A percentile compares a stretch with the other conserved stretches of the same genome.
Conservation (phyloP, 2,888 invertebrate genomes). For the Drosophila quasianomalipes region DNA sequence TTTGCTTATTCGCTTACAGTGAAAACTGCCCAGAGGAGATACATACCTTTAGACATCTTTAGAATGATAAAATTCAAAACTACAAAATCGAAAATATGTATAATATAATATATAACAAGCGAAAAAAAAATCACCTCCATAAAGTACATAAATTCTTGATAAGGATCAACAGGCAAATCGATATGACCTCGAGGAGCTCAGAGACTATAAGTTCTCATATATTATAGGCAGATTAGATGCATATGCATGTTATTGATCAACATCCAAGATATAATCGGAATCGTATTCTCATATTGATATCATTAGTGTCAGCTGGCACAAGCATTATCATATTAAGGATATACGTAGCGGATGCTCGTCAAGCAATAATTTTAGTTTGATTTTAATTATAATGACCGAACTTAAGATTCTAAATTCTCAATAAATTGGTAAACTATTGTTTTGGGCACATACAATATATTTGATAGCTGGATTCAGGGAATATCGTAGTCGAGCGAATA, state of each 20-base stretch:
- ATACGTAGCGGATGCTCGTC: too few species aligned
- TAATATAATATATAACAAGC: too few species aligned
- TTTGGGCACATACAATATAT: neutral
- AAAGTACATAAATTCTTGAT: too few species aligned
- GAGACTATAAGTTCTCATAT: neutral
- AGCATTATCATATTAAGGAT: neutral
- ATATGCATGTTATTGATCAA: neutral
- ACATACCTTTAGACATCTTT: neutral
- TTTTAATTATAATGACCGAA: too few species aligned
- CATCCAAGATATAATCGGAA: too few species aligned
- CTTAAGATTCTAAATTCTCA: too few species aligned
- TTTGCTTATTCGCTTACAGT: slow-evolving; percentile 55
- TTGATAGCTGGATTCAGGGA: neutral
- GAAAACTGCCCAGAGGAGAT: slow-evolving; percentile 17
- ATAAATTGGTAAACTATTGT: neutral
- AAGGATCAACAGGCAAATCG: too few species aligned
- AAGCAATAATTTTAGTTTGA: too few species aligned
- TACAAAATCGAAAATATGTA: neutral
- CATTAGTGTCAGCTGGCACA: neutral
- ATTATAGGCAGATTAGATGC: neutral
- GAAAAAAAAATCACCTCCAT: too few species aligned
- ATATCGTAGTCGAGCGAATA: neutral
- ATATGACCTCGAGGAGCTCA: neutral
- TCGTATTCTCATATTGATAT: neutral
- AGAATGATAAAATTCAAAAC: neutral